These are phyloP conservation scores for Notothenia rossii DNA, from an alignment of 2,113 vertebrate genomes.

Conservation along the genomic window DNA sequence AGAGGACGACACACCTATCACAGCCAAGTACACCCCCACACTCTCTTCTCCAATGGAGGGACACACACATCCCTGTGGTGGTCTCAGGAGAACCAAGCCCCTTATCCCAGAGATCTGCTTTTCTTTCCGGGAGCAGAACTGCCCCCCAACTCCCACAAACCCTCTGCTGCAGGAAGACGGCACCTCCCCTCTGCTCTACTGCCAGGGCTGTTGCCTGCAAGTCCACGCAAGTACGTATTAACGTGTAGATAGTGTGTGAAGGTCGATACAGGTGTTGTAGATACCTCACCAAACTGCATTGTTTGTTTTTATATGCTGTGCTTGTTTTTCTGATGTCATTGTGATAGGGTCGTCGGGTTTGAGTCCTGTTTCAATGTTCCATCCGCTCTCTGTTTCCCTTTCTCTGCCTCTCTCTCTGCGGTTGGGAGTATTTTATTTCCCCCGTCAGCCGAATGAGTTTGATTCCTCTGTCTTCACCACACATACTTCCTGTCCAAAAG, in stretches of 20 bases:
- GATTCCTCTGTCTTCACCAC: slow-evolving; percentile 68
- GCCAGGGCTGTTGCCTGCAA: slow-evolving; percentile 89
- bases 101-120: slow-evolving; percentile 98
- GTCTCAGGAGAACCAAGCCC: slow-evolving; percentile 83
- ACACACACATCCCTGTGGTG: background rate
- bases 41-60: slow-evolving; percentile 23
- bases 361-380: slow-evolving; percentile 56
- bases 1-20: slow-evolving; percentile 67
- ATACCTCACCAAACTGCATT: slow-evolving; percentile 13
- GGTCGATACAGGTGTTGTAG: background rate
- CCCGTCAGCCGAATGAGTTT: slow-evolving; percentile 60
- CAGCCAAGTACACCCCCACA: slow-evolving; percentile 9
- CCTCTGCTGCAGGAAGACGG: slow-evolving; percentile 93
- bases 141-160: slow-evolving; percentile 90
- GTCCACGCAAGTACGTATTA: slow-evolving; percentile 95
- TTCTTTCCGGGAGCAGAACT: slow-evolving; percentile 92
- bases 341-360: slow-evolving; percentile 73
- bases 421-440: slow-evolving; percentile 74
- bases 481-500: slow-evolving; percentile 66
- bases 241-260: background rate
- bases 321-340: slow-evolving; percentile 48
- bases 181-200: slow-evolving; percentile 92
- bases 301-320: slow-evolving; percentile 46
- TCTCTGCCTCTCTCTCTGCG: slow-evolving; percentile 37
- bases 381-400: slow-evolving; percentile 34